Conservation (phyloP, 2,888 invertebrate species). For the Apodemia zela region DNA sequence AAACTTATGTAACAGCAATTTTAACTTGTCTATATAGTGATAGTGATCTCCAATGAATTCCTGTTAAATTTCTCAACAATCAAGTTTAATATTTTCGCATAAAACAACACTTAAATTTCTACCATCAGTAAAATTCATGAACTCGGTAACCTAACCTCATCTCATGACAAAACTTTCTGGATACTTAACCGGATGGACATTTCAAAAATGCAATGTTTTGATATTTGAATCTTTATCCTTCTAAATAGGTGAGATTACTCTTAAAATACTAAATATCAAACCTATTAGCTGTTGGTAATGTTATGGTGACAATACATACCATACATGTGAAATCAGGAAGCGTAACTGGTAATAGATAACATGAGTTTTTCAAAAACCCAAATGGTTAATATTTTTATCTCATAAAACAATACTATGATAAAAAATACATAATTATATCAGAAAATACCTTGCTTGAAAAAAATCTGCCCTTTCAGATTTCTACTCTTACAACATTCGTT, state of each 20-base stretch:
- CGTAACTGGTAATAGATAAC: constrained; percentile 24
- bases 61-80: not conserved
- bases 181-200: not conserved
- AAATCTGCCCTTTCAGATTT: constrained; percentile 14
- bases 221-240: not conserved
- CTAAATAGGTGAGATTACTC: no score
- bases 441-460: constrained; percentile 3
- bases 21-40: not conserved
- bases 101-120: not conserved
- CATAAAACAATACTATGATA: not conserved
- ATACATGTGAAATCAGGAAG: constrained; percentile 13
- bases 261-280: not conserved
- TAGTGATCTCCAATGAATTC: not conserved
- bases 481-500: constrained; percentile 14
- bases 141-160: not conserved
- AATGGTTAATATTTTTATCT: not conserved
- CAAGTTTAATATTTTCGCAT: not conserved
- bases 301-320: not conserved
- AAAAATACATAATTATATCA: not conserved
- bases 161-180: not conserved
- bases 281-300: not conserved
- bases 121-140: not conserved
- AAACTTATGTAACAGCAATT: not conserved
- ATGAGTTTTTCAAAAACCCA: not conserved
- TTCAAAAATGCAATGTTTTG: not conserved